These are phyloP conservation scores for Trichacis sp. DNA, from an alignment of 2,888 invertebrate genomes.

Conservation along the genomic window DNA sequence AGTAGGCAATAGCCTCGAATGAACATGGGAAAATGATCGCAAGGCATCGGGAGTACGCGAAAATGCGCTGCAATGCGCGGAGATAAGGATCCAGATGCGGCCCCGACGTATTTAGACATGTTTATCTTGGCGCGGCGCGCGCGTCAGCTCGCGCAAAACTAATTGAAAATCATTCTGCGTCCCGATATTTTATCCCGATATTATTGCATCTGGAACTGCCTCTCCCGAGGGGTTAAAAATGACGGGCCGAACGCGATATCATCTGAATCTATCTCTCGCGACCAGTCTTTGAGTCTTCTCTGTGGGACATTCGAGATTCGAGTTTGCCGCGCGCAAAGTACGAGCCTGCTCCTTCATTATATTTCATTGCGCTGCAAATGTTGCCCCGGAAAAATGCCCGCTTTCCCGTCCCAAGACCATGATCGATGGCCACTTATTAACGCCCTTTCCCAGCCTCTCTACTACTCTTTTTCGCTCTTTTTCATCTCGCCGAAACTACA, in stretches of 20 bases:
- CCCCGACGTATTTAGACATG: neutral
- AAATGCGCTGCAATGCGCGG: too few relatives aligned
- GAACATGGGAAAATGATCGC: too few relatives aligned
- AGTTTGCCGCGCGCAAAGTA: conserved; percentile 19
- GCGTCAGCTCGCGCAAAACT: neutral
- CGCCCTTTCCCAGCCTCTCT: neutral
- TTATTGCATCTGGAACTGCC: neutral
- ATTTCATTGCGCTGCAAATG: conserved; percentile 41
- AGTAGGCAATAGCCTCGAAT: too few relatives aligned
- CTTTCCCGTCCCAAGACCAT: conserved; percentile 16
- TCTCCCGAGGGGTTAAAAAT: neutral
- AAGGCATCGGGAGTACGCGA: too few relatives aligned
- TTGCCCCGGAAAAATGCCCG: conserved; percentile 11
- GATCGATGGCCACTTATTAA: neutral
- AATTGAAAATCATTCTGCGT: conserved; percentile 1
- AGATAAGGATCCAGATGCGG: neutral
- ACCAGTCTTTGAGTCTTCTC: conserved; percentile 44
- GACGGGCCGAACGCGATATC: conserved; percentile 29
- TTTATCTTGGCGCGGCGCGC: neutral
- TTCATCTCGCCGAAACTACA: too few relatives aligned
- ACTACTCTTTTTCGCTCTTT: too few relatives aligned
- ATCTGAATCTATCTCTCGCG: conserved; percentile 42
- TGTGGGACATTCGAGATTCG: conserved; percentile 37
- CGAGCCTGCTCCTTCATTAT: conserved; percentile 40
- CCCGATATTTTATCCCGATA: conserved; percentile 4